Conservation (phyloP, 1,140 invertebrate species). For the Homarus americanus region DNA sequence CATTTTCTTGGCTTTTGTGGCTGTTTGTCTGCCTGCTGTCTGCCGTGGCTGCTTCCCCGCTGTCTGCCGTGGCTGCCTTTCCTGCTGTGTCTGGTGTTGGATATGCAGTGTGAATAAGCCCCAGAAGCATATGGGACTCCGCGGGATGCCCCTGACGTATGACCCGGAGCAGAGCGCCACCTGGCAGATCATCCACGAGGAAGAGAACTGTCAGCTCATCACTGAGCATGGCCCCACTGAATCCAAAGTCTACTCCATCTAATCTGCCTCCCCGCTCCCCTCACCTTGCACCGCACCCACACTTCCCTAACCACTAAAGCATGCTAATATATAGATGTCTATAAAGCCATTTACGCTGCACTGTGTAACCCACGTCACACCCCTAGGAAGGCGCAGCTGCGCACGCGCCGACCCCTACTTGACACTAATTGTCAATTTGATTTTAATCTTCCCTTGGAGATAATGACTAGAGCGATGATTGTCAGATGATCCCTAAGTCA, state of each 20-base stretch:
- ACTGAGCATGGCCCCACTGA: slow-evolving; percentile 74
- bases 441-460: neutral
- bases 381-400: slow-evolving; percentile 45
- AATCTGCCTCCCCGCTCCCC: slow-evolving; percentile 37
- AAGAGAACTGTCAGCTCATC: slow-evolving; percentile 74
- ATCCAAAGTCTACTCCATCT: slow-evolving; percentile 75
- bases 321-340: slow-evolving; percentile 45
- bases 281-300: neutral
- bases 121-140: slow-evolving; percentile 60
- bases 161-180: slow-evolving; percentile 74
- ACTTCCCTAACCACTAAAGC: slow-evolving; percentile 48
- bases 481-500: neutral
- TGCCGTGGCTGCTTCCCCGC: neutral
- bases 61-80: neutral
- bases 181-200: slow-evolving; percentile 74
- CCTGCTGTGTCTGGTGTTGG: slow-evolving; percentile 19
- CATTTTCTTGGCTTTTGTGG: slow-evolving; percentile 16
- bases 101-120: slow-evolving; percentile 72
- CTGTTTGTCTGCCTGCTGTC: neutral
- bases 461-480: slow-evolving; percentile 21
- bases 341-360: slow-evolving; percentile 17
- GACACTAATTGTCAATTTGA: slow-evolving; percentile 16
- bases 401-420: slow-evolving; percentile 20
- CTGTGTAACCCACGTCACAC: neutral
- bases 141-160: slow-evolving; percentile 70